Percentiles rank a stretch among this genome's conserved stretches.
Evolutionary conservation across 2,888 invertebrate species (phyloP).

Genomic region (Xestia rhomboidea): DNA sequence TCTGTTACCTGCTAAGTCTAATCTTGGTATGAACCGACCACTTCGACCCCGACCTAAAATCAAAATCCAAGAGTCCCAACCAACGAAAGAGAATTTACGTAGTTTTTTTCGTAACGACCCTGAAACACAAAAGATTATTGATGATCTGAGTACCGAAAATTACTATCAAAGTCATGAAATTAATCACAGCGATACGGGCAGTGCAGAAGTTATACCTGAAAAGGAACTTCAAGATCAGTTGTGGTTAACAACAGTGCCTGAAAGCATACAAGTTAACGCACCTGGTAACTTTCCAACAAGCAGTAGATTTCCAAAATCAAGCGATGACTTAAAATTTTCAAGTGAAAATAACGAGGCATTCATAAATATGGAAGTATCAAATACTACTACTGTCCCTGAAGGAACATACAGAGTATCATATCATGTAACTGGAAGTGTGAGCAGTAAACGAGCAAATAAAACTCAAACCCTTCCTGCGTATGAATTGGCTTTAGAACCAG

Average conservation of each 20-base stretch:
- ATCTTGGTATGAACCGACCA: slow-evolving; percentile 94
- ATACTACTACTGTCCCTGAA: slow-evolving; percentile 78
- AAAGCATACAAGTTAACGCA: slow-evolving; percentile 70
- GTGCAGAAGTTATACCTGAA: slow-evolving; percentile 73
- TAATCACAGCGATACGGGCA: slow-evolving; percentile 70
- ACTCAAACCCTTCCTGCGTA: slow-evolving; percentile 85
- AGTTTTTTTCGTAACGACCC: slow-evolving; percentile 80
- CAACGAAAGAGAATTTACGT: slow-evolving; percentile 79
- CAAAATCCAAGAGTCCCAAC: slow-evolving; percentile 78
- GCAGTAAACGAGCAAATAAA: slow-evolving; percentile 88
- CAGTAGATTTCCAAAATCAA: slow-evolving; percentile 85
- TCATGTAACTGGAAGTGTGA: slow-evolving; percentile 88
- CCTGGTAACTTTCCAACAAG: slow-evolving; percentile 70
- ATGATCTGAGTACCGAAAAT: slow-evolving; percentile 79
- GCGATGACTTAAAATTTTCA: slow-evolving; percentile 75
- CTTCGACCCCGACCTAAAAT: slow-evolving; percentile 92
- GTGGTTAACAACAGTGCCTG: slow-evolving; percentile 70
- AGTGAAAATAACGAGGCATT: slow-evolving; percentile 62
- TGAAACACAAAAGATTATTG: slow-evolving; percentile 76
- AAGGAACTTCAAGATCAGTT: slow-evolving; percentile 68
- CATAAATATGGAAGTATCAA: slow-evolving; percentile 60
- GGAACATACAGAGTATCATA: slow-evolving; percentile 88
- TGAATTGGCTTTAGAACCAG: slow-evolving; percentile 86
- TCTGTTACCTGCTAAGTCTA: slow-evolving; percentile 94
- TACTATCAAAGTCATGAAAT: slow-evolving; percentile 70